Conservation (phyloP, 2,797 vertebrate genomes). For the Cercopithecus diana region DNA sequence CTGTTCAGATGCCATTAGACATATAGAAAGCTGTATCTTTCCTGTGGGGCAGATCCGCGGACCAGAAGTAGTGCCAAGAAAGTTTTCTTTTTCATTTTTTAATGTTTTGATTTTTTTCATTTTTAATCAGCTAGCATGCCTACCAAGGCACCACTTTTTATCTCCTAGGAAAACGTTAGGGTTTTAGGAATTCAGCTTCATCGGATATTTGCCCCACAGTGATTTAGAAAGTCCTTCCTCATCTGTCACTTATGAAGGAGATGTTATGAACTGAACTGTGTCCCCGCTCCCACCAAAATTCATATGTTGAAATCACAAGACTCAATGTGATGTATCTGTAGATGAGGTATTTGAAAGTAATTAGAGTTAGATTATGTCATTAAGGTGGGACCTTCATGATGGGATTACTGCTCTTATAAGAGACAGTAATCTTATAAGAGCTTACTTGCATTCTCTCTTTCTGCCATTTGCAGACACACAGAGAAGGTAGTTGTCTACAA, state of each 20-base stretch:
- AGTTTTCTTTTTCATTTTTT: background rate
- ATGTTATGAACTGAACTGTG: background rate
- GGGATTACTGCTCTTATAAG: background rate
- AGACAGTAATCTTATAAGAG: background rate
- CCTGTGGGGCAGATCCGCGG: background rate
- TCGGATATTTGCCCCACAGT: background rate
- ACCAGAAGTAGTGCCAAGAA: background rate
- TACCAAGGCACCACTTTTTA: background rate
- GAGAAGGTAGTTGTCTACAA: background rate
- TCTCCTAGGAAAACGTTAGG: background rate
- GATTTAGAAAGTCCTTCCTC: background rate
- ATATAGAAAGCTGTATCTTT: background rate
- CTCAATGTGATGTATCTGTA: background rate
- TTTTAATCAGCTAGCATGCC: background rate
- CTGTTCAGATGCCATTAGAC: background rate
- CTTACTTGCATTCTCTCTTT: background rate
- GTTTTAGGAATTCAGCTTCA: background rate
- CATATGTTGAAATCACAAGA: background rate
- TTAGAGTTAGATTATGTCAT: background rate
- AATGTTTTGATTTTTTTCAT: background rate
- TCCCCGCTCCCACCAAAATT: background rate
- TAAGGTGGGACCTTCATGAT: background rate
- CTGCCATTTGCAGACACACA: background rate
- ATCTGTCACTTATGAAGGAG: background rate
- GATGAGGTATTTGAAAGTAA: background rate